Base-by-base conservation (phyloP, 2,797 vertebrate species). In the Benthosema pterotum region DNA sequence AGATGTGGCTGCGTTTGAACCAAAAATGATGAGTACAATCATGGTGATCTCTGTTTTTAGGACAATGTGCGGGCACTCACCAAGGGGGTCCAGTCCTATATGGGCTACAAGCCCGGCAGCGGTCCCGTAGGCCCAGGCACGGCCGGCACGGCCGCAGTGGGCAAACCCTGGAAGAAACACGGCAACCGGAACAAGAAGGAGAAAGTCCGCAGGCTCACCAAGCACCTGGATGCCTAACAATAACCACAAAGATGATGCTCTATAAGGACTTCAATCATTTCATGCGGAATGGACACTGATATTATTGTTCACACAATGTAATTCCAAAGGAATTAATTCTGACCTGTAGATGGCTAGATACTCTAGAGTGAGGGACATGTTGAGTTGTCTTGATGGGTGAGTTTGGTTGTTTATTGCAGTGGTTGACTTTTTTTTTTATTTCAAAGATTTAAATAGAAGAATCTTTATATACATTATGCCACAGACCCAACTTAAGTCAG, bases 161-260 rank as follows among this genome's bases (percentile, higher is more conserved):
- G 94, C 25, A 99, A 99, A 71, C 95, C 96, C 57, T 99, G 97
- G 97, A 99, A 99, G 80, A 99, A 96, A 69, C 98, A 99, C 0
- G 94, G 96, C 12, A 99, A 99, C 93, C 90, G 77, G 75, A 98
- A 99, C 80, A 99, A 95, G 83, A 99, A 97, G 69, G 95, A 99
- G 87, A 99, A 99, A 85, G 85, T 97, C 9, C 95, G 97, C 8
- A 90, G 96, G 43, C 83, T 98, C 51, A 96, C 87, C n/a, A 95
- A 93, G 77, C 97, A 99, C 82, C 84, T 99, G 84, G 95, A 99
- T 9, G 93, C 94, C 11, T 99, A 80, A 95, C n/a, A 38, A 52
- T 19, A 49, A 66, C 65, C 6, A n/a, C 12, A 32, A 71, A 45
- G 9, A 54, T 55, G 53, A 38, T 16, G 3, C 18, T 42, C 50